Evolutionary conservation across 2,113 vertebrate species (phyloP).

Genomic region (Oceanodroma tethys): DNA sequence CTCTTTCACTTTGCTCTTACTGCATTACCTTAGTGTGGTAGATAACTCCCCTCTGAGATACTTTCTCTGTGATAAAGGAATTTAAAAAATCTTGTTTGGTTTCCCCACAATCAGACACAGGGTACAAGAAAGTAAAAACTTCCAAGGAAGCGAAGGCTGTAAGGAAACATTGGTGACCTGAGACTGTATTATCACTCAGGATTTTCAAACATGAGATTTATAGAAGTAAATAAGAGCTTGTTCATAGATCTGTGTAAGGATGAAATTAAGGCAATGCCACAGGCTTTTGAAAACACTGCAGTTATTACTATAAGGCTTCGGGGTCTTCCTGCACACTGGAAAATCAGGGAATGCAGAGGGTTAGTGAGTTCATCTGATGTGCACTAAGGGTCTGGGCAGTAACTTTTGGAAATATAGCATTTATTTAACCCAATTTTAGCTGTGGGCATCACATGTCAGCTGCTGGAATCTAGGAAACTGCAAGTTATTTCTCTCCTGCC

Average conservation of each 20-base stretch:
- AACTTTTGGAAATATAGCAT: background rate
- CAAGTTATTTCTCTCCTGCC: background rate
- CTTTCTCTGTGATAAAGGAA: background rate
- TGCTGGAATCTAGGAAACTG: background rate
- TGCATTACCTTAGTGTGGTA: background rate
- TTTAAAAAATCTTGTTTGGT: background rate
- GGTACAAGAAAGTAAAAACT: background rate
- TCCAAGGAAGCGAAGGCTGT: background rate
- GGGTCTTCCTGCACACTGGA: background rate
- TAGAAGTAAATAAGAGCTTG: background rate
- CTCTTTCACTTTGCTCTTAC: background rate
- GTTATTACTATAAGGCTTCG: background rate
- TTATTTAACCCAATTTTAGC: background rate
- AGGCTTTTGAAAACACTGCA: background rate
- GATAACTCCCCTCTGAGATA: background rate
- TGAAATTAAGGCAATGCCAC: background rate
- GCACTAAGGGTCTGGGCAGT: background rate
- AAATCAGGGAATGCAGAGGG: background rate
- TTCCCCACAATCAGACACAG: background rate
- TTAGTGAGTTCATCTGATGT: background rate
- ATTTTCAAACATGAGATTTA: background rate
- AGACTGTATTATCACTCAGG: background rate
- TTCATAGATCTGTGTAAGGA: background rate
- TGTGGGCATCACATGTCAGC: constrained; percentile 3
- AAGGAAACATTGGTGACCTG: background rate